phyloP scores from a whole-genome alignment of 1,140 invertebrate genomes.

The Drosophila sproati region DNA sequence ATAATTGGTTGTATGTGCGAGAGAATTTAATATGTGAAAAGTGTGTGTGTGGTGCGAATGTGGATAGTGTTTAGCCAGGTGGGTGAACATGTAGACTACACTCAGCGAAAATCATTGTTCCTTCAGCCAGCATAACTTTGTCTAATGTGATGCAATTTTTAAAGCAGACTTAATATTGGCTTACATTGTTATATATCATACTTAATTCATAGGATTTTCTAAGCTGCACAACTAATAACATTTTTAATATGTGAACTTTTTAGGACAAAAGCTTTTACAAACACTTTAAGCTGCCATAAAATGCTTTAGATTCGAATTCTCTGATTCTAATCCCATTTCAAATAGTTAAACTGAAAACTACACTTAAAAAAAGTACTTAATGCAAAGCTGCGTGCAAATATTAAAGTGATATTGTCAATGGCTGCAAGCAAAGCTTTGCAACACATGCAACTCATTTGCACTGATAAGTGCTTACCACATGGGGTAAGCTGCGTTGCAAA shows the following conservation, averaged over 20 bases:
- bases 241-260: no score
- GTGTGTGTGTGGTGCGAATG: slow-evolving; percentile 5
- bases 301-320: no score
- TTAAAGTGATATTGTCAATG: slow-evolving; percentile 35
- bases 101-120: not conserved
- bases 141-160: not conserved
- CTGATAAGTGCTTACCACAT: slow-evolving; percentile 32
- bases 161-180: not conserved
- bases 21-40: slow-evolving; percentile 45
- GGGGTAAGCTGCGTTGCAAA: slow-evolving; percentile 4
- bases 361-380: not conserved
- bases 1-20: slow-evolving; percentile 53
- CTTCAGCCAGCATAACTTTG: not conserved
- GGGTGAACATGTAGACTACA: not conserved
- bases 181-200: no score
- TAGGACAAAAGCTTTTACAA: no score
- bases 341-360: not conserved
- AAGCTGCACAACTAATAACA: no score
- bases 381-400: not conserved
- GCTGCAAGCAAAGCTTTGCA: slow-evolving; percentile 13
- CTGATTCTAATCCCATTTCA: slow-evolving; percentile 2
- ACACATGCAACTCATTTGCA: slow-evolving; percentile 30
- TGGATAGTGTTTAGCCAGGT: slow-evolving; percentile 15
- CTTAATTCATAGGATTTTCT: no score
- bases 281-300: no score